phyloP scores from a whole-genome alignment of 2,113 vertebrate species.

The Pavo muticus region DNA sequence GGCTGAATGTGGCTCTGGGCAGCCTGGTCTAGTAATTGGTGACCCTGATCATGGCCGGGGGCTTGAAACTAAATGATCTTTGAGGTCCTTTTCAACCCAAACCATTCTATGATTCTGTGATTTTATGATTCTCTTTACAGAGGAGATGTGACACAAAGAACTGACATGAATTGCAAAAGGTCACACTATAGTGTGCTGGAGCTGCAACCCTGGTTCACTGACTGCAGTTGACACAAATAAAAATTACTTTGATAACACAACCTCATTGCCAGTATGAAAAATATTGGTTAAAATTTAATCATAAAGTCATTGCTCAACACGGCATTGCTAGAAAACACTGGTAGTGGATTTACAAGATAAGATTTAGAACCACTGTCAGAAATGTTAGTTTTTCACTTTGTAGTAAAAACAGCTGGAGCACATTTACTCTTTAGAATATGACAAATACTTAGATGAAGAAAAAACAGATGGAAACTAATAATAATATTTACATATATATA shows the following conservation, averaged over 20 bases:
- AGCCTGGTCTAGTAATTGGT: too few species aligned
- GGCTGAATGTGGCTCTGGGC: too few species aligned
- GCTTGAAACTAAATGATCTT: too few species aligned
- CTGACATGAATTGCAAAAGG: not conserved
- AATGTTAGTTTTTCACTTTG: not conserved
- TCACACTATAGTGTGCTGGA: not conserved
- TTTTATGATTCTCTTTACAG: not conserved
- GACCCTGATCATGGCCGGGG: too few species aligned
- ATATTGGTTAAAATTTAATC: not conserved
- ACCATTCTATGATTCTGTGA: too few species aligned
- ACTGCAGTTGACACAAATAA: not conserved
- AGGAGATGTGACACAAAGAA: not conserved
- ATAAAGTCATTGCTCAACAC: not conserved
- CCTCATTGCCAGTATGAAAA: not conserved
- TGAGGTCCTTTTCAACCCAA: too few species aligned
- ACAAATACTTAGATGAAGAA: not conserved
- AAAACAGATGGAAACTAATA: not conserved
- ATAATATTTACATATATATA: not conserved
- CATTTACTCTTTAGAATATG: not conserved
- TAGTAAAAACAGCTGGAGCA: not conserved
- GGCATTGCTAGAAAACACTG: not conserved
- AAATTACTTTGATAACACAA: not conserved
- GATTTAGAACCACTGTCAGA: not conserved
- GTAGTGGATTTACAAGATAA: not conserved
- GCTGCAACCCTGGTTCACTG: not conserved